Evolutionary conservation across 2,888 invertebrate genomes (phyloP), one percentile per base, ranked within the genome.

Genomic region (Folsomia manolachei): DNA sequence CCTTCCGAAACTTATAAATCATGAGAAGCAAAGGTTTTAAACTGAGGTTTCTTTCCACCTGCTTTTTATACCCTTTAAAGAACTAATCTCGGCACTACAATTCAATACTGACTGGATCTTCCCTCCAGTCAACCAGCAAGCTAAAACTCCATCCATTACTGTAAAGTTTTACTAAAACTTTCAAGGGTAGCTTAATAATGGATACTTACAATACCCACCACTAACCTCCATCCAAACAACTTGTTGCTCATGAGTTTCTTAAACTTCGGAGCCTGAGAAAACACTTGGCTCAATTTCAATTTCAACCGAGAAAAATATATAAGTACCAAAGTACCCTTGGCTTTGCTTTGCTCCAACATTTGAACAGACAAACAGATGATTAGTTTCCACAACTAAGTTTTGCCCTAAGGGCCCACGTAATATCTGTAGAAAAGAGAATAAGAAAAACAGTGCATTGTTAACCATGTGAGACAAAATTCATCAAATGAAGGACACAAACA

Each of bases 1-100:
- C 56, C 56, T 56, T 56, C 56, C 56, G 56, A 56, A 7, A 14
- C 56, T 56, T 56, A 56, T 56, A 56, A 56, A 56, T 56, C 56
- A 56, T n/a, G 19, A 14, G 39, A 39, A 39, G 14, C 7, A 39
- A 39, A 39, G 39, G 14, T 39, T 39, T 39, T 9, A 39, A 56
- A 19, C 21, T 56, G 56, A n/a, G n/a, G 56, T n/a, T 14, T 56
- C 21, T 19, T 56, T 7, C 21, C 18, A 56, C 56, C 56, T 56
- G 56, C 39, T 39, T 39, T 39, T 39, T 39, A 39, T 14, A n/a
- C n/a, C n/a, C n/a, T n/a, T n/a, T n/a, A n/a, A n/a, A n/a, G n/a
- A n/a, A n/a, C n/a, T n/a, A n/a, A n/a, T n/a, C n/a, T n/a, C n/a
- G n/a, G n/a, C n/a, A n/a, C n/a, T n/a, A n/a, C n/a, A n/a, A n/a